Evolutionary conservation across 2,113 vertebrate species (phyloP).

Genomic region (Myotis lucifugus): DNA sequence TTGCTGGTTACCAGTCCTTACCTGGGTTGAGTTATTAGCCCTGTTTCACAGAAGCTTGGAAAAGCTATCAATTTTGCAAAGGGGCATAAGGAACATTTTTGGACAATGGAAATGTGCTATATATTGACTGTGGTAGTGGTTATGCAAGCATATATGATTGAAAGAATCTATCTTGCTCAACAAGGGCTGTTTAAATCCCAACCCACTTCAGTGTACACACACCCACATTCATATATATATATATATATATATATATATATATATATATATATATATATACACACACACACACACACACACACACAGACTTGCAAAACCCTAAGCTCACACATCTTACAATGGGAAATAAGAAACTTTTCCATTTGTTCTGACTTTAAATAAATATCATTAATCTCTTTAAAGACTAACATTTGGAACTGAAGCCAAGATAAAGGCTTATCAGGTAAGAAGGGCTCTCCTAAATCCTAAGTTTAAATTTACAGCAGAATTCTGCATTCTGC

Average conservation of each 20-base stretch:
- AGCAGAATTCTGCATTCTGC: neutral
- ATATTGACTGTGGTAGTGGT: neutral
- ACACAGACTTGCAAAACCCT: neutral
- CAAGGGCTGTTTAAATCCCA: neutral
- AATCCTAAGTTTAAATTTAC: neutral
- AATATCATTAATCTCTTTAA: conserved; percentile 36
- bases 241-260: too few relatives aligned
- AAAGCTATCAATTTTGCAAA: neutral
- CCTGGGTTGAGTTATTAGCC: neutral
- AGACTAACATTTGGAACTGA: conserved; percentile 40
- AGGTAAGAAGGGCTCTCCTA: conserved; percentile 37
- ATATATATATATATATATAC: too few relatives aligned
- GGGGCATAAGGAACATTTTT: neutral
- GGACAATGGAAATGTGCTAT: neutral
- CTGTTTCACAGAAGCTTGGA: neutral
- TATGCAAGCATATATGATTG: neutral
- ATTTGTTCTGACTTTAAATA: conserved; percentile 41
- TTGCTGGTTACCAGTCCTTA: neutral
- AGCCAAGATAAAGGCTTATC: conserved; percentile 24
- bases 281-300: too few relatives aligned
- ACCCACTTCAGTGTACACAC: neutral
- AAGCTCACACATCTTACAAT: neutral
- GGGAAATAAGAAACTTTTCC: neutral
- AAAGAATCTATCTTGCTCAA: neutral
- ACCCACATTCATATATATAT: neutral